Evolutionary conservation across 2,797 vertebrate genomes (phyloP).

Genomic region (Pitangus sulphuratus): DNA sequence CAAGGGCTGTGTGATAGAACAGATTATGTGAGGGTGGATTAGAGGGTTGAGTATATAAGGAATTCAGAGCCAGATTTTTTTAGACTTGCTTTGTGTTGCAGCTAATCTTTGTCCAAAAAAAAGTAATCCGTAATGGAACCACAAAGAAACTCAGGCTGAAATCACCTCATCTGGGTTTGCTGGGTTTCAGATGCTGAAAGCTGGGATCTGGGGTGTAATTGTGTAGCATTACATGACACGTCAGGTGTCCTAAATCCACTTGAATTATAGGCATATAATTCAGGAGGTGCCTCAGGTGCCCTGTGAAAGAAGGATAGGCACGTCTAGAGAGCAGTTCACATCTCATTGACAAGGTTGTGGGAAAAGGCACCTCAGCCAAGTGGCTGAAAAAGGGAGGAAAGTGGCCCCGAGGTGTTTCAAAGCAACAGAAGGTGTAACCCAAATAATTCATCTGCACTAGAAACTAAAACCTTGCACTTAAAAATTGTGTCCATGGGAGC

Average conservation of each 20-base stretch:
- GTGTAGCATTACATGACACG: conserved; percentile 42
- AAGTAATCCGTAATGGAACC: background rate
- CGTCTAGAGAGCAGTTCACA: background rate
- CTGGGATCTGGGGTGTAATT: conserved; percentile 54
- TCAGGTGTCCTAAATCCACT: conserved; percentile 63
- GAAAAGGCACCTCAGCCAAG: conserved; percentile 8
- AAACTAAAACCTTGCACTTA: background rate
- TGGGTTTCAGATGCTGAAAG: conserved; percentile 54
- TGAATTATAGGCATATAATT: conserved; percentile 15
- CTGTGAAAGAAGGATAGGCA: background rate
- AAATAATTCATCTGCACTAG: background rate
- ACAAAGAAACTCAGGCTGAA: conserved; percentile 12
- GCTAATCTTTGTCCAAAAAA: background rate
- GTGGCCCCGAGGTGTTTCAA: background rate
- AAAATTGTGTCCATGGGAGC: background rate
- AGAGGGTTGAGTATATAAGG: background rate
- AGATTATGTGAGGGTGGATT: conserved; percentile 53
- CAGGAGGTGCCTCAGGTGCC: conserved; percentile 29
- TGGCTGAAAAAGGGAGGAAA: conserved; percentile 11
- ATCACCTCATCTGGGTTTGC: background rate
- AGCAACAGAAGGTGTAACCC: background rate
- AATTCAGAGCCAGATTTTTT: background rate
- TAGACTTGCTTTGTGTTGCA: background rate
- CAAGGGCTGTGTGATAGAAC: conserved; percentile 32
- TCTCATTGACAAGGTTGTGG: background rate